Evolutionary conservation across 2,113 vertebrate species (phyloP).

Genomic region (Pelobates fuscus): DNA sequence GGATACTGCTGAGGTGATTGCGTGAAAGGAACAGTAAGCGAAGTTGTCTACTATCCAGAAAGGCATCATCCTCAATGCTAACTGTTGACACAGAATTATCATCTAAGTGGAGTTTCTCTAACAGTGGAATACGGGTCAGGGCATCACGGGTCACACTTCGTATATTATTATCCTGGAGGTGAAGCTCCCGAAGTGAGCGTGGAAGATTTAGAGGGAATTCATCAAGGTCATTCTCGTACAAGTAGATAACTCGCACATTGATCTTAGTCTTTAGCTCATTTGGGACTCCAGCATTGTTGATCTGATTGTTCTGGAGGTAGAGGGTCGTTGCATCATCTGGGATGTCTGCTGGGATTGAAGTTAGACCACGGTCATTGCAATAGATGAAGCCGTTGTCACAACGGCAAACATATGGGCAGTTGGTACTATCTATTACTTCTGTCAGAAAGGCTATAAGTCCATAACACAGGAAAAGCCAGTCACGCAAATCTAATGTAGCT

Average conservation of each 20-base stretch:
- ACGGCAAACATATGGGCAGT: slow-evolving; percentile 85
- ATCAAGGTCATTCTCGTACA: slow-evolving; percentile 91
- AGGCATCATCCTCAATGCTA: slow-evolving; percentile 92
- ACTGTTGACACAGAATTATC: slow-evolving; percentile 94
- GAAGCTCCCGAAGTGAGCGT: slow-evolving; percentile 83
- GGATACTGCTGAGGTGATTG: slow-evolving; percentile 93
- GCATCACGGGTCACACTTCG: slow-evolving; percentile 79
- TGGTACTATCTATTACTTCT: slow-evolving; percentile 71
- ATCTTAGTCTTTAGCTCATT: slow-evolving; percentile 74
- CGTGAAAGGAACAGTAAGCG: slow-evolving; percentile 88
- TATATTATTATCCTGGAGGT: slow-evolving; percentile 95
- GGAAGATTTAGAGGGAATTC: slow-evolving; percentile 85
- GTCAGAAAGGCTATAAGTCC: slow-evolving; percentile 76
- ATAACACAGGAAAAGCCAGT: slow-evolving; percentile 77
- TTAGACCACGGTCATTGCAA: slow-evolving; percentile 93
- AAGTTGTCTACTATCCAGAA: slow-evolving; percentile 80
- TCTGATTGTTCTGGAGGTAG: slow-evolving; percentile 95
- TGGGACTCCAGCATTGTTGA: slow-evolving; percentile 87
- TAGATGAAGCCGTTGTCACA: slow-evolving; percentile 91
- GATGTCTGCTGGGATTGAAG: slow-evolving; percentile 82
- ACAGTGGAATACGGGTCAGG: slow-evolving; percentile 81
- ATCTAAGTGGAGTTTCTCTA: slow-evolving; percentile 90
- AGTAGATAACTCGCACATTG: slow-evolving; percentile 83
- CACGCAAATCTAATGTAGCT: slow-evolving; percentile 68
- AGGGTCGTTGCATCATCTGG: slow-evolving; percentile 82